Percentiles rank a stretch among this genome's conserved stretches.
These are phyloP conservation scores for Myotis daubentonii DNA, from an alignment of 2,797 vertebrate species.

Conservation along the genomic window DNA sequence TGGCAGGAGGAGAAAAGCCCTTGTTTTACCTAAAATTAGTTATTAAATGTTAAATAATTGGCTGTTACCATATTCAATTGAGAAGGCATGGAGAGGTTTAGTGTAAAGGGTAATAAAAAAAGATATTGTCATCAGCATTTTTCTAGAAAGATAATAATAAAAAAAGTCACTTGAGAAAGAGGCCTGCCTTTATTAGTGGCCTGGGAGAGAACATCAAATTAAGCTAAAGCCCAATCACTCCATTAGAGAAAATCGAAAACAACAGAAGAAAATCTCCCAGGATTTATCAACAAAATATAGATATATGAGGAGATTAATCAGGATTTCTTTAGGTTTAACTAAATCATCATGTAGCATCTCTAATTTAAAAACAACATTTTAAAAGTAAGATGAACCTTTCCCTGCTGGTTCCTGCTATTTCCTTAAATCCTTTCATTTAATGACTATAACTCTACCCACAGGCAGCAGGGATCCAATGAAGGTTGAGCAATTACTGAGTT, in stretches of 20 bases:
- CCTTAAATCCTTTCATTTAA: slow-evolving; percentile 56
- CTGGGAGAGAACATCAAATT: slow-evolving; percentile 30
- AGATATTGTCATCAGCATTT: slow-evolving; percentile 65
- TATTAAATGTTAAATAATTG: slow-evolving; percentile 61
- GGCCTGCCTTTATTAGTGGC: slow-evolving; percentile 37
- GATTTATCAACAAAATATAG: slow-evolving; percentile 54
- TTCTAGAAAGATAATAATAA: slow-evolving; percentile 61
- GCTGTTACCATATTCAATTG: slow-evolving; percentile 22
- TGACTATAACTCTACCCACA: slow-evolving; percentile 30
- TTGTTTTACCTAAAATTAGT: slow-evolving; percentile 48
- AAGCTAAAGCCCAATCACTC: slow-evolving; percentile 25
- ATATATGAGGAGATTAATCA: slow-evolving; percentile 40
- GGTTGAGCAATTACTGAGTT: slow-evolving; percentile 48
- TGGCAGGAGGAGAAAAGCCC: background rate
- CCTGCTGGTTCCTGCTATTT: slow-evolving; percentile 39
- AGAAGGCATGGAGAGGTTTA: slow-evolving; percentile 12
- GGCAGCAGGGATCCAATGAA: slow-evolving; percentile 28
- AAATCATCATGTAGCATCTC: slow-evolving; percentile 58
- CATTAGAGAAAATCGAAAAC: slow-evolving; percentile 58
- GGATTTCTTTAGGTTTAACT: slow-evolving; percentile 60
- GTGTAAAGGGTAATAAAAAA: slow-evolving; percentile 61
- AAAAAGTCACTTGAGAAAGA: slow-evolving; percentile 58
- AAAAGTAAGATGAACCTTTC: slow-evolving; percentile 66
- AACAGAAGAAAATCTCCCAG: slow-evolving; percentile 44
- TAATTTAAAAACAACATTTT: slow-evolving; percentile 70